Evolutionary conservation across 2,797 vertebrate genomes (phyloP), one percentile per base, ranked within the genome.

Genomic region (Protonibea diacanthus): DNA sequence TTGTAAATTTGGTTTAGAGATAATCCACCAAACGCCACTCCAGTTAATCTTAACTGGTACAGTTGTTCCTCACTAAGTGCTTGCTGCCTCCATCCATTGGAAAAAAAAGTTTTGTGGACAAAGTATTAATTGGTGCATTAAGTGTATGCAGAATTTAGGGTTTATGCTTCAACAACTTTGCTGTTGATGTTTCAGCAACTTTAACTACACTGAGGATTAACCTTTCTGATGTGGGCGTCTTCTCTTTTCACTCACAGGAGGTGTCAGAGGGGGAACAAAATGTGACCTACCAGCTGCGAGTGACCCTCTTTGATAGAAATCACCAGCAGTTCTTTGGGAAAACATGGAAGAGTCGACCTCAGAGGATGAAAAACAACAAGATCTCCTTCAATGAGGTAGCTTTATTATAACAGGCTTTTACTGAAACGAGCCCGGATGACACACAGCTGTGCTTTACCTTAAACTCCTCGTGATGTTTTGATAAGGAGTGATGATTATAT

Each of bases 321-420:
- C 95, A 96, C 79, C 96, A 89, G 77, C 96, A 96, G 61, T 98
- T 98, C 91, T 99, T 99, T 0, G 98, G 98, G 70, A 96, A 84
- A 89, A 99, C 97, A 0, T 98, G 97, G 98, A 97, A 84, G 87
- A 97, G 96, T 23, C 0, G 67, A 0, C 6, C 61, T 4, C 92
- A 90, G 83, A 92, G 85, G 4, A 87, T 93, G 42, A 92, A 88
- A 1, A 78, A 70, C 5, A 56, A 64, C 80, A 95, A 94, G 63
- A 94, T 86, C 0, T 12, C 80, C 17, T 96, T 99, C 86, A 95
- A 95, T 0, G 96, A 99, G 98, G 98, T 99, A 92, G 33, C 5
- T 48, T 2, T 18, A 27, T 58, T 9, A 5, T 44, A 20, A 47
- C 21, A 45, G 23, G 3, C 14, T 57, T 71, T 21, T 13, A 33